Evolutionary conservation across 2,888 invertebrate species (phyloP), one percentile per base, ranked within the genome.

Genomic region (Siphlonurus alternatus): DNA sequence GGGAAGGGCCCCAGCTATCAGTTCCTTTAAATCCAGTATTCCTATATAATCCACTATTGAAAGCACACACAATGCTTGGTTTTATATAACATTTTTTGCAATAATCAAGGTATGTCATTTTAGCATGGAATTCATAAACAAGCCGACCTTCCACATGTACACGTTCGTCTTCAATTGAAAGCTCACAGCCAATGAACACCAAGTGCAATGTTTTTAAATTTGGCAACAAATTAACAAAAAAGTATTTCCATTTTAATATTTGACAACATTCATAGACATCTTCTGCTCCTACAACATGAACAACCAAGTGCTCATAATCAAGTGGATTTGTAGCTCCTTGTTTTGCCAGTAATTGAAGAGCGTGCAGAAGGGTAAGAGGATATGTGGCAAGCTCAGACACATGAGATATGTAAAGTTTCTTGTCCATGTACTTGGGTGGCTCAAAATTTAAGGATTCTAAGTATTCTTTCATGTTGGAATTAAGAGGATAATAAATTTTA

Each of bases 11-110:
- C 88, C 88, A 88, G 1, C 82, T 81, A 69, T 87, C 86, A 61
- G 77, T 77, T 20, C 80, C 79, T 54, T 80, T 80, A 72, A 79
- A 85, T 0, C 83, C 81, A 0, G 86, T 84, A 0, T 78, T 76
- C n/a, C 88, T 78, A 69, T 87, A 83, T 3, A 88, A 78, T 61
- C 85, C 86, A 1, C 86, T 82, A 72, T 88, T 88, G 72, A 87
- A 87, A 23, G 85, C 82, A 69, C 87, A 87, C 3, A 87, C n/a
- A 22, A 56, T 22, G 56, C 56, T 56, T 22, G 56, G 56, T 22
- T 56, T 56, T 7, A 56, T 56, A 20, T 56, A 56, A 22, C 56
- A 10, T 56, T 56, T 56, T n/a, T 20, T n/a, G 56, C 56, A 56
- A 20, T 56, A 56, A n/a, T 56, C 56, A 22, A 22, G 19, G n/a